Conservation (phyloP, 2,797 vertebrate species). For the Myioborus miniatus region DNA sequence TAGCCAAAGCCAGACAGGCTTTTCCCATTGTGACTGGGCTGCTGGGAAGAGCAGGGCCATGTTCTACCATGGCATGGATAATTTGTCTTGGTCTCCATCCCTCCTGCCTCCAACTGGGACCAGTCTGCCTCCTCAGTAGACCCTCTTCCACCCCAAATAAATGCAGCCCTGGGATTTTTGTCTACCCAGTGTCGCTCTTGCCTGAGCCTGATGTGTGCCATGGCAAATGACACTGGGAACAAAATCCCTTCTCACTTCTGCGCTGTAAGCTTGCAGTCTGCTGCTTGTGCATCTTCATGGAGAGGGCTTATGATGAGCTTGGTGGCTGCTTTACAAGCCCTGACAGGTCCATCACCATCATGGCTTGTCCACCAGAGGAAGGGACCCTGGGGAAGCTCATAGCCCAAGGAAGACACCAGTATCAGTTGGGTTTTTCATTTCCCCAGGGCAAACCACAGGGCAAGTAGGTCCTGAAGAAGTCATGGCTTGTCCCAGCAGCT, state of each 20-base stretch:
- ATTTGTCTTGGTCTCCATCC: not conserved
- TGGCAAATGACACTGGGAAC: accelerated
- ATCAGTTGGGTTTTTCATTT: not conserved
- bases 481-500: accelerated
- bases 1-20: not conserved
- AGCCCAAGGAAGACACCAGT: not conserved
- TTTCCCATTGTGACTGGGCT: not conserved
- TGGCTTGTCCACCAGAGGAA: not conserved
- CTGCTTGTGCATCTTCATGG: not conserved
- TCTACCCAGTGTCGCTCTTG: not conserved
- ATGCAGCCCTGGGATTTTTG: too few relatives aligned
- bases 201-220: accelerated
- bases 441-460: not conserved
- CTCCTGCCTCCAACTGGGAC: not conserved
- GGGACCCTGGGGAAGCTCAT: not conserved
- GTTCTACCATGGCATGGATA: not conserved
- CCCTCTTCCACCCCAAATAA: not conserved
- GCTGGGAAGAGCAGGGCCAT: not conserved
- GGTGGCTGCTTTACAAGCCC: not conserved
- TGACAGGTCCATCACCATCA: too few relatives aligned
- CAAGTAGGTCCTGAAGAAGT: not conserved
- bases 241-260: not conserved
- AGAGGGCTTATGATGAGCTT: not conserved
- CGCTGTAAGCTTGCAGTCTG: not conserved
- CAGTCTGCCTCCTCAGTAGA: not conserved